These are phyloP conservation scores for Typhlomys cinereus DNA, from an alignment of 2,113 vertebrate genomes.

Conservation along the genomic window DNA sequence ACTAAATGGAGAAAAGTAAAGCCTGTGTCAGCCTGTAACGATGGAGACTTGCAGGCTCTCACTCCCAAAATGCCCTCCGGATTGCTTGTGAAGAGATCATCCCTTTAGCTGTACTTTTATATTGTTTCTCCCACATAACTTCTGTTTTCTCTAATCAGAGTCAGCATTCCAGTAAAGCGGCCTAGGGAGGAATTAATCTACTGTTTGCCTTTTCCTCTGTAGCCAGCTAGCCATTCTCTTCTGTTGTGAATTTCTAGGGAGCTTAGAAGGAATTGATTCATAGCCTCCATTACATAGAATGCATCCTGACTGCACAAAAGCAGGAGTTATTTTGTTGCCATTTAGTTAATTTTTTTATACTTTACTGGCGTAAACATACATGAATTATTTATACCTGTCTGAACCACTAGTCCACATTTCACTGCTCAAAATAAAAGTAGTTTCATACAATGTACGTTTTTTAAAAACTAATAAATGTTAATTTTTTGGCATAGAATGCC, in stretches of 20 bases:
- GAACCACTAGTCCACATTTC: conserved; percentile 3
- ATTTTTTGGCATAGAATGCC: conserved; percentile 16
- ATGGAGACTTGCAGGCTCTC: neutral
- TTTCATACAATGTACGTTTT: conserved; percentile 55
- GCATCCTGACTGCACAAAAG: neutral
- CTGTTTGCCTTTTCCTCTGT: conserved; percentile 11
- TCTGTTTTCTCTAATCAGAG: conserved; percentile 29
- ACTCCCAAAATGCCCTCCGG: neutral
- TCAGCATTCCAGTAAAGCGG: neutral
- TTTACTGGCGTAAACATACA: neutral
- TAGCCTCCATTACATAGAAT: conserved; percentile 30
- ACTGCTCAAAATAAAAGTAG: conserved; percentile 39
- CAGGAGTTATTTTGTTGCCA: conserved; percentile 34
- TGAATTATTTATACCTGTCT: conserved; percentile 46
- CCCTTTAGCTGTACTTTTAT: neutral
- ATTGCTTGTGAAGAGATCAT: neutral
- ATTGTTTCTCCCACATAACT: neutral
- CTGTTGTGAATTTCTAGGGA: neutral
- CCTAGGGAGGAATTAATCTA: neutral
- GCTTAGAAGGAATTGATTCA: neutral
- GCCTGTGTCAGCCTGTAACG: neutral
- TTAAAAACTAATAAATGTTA: conserved; percentile 56
- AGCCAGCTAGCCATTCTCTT: neutral
- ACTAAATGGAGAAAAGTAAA: neutral
- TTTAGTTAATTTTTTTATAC: conserved; percentile 47